Percentiles rank a stretch among this genome's conserved stretches.
Evolutionary conservation across 2,113 vertebrate species (phyloP).

Genomic region (Bombycilla garrulus): DNA sequence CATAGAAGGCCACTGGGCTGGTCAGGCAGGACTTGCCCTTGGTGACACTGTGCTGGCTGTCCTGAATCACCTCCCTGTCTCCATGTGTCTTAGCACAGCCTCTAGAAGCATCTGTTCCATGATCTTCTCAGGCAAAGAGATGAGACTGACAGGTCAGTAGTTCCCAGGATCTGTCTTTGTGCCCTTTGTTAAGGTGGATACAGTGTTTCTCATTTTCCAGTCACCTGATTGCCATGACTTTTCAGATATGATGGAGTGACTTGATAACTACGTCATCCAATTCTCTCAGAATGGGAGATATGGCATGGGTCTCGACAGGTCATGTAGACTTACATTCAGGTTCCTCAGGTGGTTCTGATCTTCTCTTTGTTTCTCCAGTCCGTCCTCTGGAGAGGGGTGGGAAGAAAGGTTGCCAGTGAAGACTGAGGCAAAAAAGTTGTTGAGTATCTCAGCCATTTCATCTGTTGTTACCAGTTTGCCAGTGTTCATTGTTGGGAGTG

Average conservation of each 20-base stretch:
- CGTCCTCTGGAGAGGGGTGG: background rate
- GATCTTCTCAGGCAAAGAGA: background rate
- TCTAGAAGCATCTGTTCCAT: background rate
- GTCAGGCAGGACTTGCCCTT: background rate
- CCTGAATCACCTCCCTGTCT: background rate
- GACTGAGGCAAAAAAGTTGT: background rate
- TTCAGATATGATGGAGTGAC: background rate
- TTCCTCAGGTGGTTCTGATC: background rate
- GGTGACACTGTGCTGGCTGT: background rate
- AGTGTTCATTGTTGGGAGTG: background rate
- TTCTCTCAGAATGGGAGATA: background rate
- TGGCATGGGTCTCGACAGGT: background rate
- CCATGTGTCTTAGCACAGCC: background rate
- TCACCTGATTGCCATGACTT: background rate
- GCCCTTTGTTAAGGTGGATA: background rate
- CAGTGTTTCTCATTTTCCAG: background rate
- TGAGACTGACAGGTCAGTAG: background rate
- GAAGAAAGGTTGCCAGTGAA: background rate
- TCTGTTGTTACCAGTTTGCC: background rate
- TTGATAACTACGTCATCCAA: background rate
- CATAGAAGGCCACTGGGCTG: background rate
- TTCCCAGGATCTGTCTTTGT: background rate
- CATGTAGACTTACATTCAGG: accelerated
- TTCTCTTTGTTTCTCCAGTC: background rate
- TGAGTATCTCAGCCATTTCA: background rate